A percentile compares a stretch with the other conserved stretches of the same genome.
Conservation (phyloP, 2,113 vertebrate genomes). For the Cnemophilus loriae region DNA sequence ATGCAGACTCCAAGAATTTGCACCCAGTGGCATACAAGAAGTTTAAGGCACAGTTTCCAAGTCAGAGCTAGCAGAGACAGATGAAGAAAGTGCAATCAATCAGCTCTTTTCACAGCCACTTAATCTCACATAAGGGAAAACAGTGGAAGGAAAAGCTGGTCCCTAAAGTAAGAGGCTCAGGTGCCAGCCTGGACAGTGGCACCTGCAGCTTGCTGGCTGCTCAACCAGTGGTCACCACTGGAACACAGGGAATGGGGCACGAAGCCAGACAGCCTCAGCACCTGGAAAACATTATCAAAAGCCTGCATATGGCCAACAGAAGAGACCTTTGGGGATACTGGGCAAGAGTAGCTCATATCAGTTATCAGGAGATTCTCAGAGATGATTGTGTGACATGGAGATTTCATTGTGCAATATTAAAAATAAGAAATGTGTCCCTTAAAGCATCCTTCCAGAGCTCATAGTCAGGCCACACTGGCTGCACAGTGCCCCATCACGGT, state of each 20-base stretch:
- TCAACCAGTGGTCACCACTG: neutral
- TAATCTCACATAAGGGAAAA: neutral
- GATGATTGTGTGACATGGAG: neutral
- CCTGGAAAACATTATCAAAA: neutral
- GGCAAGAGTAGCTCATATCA: neutral
- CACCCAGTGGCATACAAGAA: neutral
- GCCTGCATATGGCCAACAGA: neutral
- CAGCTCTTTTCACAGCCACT: neutral
- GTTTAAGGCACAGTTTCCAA: neutral
- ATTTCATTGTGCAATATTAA: neutral
- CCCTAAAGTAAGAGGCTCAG: neutral
- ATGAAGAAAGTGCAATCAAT: neutral
- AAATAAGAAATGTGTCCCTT: neutral
- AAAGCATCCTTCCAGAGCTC: conserved; percentile 9
- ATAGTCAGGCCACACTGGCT: neutral
- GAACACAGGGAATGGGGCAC: neutral
- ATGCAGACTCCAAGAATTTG: neutral
- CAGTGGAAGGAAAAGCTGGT: neutral
- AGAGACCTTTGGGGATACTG: neutral
- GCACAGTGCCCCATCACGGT: neutral
- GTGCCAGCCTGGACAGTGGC: neutral
- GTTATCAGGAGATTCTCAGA: neutral
- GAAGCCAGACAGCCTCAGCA: neutral
- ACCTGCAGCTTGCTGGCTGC: fast-evolving
- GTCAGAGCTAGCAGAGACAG: neutral